These are phyloP conservation scores for Polyommatus iphigenia DNA, from an alignment of 2,888 invertebrate species.

Conservation along the genomic window DNA sequence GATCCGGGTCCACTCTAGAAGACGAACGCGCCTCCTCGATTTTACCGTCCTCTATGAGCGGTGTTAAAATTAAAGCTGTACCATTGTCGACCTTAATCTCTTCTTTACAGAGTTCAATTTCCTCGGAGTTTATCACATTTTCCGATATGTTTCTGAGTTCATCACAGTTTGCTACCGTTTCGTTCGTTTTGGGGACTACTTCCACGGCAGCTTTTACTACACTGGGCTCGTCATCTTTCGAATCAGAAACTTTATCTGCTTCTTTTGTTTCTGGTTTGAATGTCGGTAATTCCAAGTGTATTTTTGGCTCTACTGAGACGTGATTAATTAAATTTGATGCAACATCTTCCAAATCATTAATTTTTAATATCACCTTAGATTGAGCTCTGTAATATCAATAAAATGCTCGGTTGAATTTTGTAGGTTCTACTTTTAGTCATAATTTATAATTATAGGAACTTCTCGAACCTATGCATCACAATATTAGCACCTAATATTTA, in stretches of 20 bases:
- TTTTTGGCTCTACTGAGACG: constrained; percentile 28
- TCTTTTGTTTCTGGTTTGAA: constrained; percentile 33
- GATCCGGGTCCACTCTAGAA: constrained; percentile 52
- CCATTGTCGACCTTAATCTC: constrained; percentile 36
- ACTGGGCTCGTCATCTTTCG: constrained; percentile 25
- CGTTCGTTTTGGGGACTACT: neutral
- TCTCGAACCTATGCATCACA: neutral
- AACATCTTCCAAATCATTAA: constrained; percentile 34
- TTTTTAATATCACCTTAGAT: constrained; percentile 49
- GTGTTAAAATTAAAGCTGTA: constrained; percentile 57
- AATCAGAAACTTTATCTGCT: constrained; percentile 24
- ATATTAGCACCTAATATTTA: neutral
- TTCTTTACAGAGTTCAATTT: constrained; percentile 34
- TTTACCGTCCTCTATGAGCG: constrained; percentile 59
- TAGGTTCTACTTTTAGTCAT: neutral
- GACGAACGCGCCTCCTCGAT: constrained; percentile 61
- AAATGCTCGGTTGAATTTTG: neutral
- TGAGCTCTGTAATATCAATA: constrained; percentile 49
- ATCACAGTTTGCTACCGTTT: neutral
- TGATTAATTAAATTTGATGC: constrained; percentile 33
- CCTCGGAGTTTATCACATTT: constrained; percentile 33
- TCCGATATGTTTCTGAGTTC: constrained; percentile 28
- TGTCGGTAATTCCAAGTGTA: constrained; percentile 35
- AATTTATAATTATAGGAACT: neutral
- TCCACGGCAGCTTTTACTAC: neutral